Base-by-base conservation (phyloP, 2,888 invertebrate species). In the Sinodicranocentrus sp. region DNA sequence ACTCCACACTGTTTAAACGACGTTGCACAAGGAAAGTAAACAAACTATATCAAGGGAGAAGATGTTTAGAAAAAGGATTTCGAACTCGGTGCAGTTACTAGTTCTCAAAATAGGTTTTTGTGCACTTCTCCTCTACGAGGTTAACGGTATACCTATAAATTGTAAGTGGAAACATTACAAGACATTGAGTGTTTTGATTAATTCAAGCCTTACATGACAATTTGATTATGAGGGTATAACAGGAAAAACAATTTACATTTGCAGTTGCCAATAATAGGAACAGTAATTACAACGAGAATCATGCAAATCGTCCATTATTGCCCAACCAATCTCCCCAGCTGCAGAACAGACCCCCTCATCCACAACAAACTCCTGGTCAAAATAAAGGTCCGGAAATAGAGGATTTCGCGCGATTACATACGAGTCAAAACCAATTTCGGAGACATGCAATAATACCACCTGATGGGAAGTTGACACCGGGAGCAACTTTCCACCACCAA, bases 361-460 rank as follows among this genome's bases (percentile, higher is more conserved):
- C 6, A 3, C 63, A 63, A 59, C 43, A 63, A 19, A 8, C 17
- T 15, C 33, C 28, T 15, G 44, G 67, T 21, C 48, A 48, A 3
- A 67, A 43, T 52, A 65, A 28, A 39, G 52, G 48, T 15, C 65
- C 67, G 76, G 76, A 76, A 65, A 67, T 54, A 17, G 76, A 76
- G 57, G 76, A 76, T 33, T 67, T 65, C 10, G 67, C 57, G 26
- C 65, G 76, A 76, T 67, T 67, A 25, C 67, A 76, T 67, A 67
- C 67, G 67, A 76, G 39, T 67, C 67, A 67, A 54, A 52, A 54
- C 10, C 76, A 76, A 13, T 76, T 76, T 48, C 28, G 26, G 43
- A 76, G 76, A 57, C 76, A 76, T 13, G 63, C 76, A 54, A 67
- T 54, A 2, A 10, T 28, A 25, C 76, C 67, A 23, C 76, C 76